Evolutionary conservation across 2,888 invertebrate genomes (phyloP), one percentile per base, ranked within the genome.

Genomic region (Erebia epiphron): DNA sequence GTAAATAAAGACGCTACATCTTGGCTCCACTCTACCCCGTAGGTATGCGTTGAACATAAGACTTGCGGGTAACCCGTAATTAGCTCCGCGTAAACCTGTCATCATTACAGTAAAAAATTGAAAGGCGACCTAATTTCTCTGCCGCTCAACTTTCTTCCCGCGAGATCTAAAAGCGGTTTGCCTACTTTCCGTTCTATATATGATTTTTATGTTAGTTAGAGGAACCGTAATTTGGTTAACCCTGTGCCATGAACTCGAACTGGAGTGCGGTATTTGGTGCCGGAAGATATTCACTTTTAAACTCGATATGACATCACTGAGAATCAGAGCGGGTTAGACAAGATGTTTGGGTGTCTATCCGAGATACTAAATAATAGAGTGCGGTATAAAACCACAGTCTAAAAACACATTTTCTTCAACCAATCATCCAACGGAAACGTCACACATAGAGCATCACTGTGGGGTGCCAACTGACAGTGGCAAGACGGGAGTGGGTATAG

Each of bases 201-300:
- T 46, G 18, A 18, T 35, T 66, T 64, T 66, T 56, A 54, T 65
- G 65, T 43, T 18, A n/a, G 43, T 56, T 16, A 46, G 16, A 54
- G 54, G 54, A 66, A 66, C 57, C 43, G 66, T 46, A 66, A 21
- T 57, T 57, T 63, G 64, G 74, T 69, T 87, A 87, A 88, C 88
- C 89, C 87, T 90, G 89, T 76, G 80, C 87, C 87, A 86, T 88
- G 90, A 90, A 88, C 90, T 86, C 82, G 74, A 86, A 82, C 79
- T 83, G 78, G 86, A 83, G 77, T 83, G 81, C 73, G 68, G 79
- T 72, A 83, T 82, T 72, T 82, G 76, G 86, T 78, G 46, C 75
- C 87, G 75, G 69, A 69, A 72, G 74, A 72, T 63, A 50, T 64
- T 62, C 57, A 16, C 16, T 54, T 54, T 16, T 52, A 68, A 58